Evolutionary conservation across 2,888 invertebrate species (phyloP).

Genomic region (Hypselothyrea guttata): DNA sequence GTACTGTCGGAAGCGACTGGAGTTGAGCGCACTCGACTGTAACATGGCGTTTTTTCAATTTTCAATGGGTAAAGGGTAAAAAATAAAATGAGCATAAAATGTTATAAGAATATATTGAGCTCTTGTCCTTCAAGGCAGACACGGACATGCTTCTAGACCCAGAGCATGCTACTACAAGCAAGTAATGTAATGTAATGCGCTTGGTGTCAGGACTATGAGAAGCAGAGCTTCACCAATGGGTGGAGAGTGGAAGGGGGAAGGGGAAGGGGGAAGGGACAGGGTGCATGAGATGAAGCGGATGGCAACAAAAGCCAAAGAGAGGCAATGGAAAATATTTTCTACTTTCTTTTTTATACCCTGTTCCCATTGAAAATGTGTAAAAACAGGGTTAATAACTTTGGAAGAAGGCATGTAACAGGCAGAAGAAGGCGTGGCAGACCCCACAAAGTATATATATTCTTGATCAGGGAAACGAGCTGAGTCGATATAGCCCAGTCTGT

Average conservation of each 20-base stretch:
- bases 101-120: constrained; percentile 31
- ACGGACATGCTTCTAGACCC: constrained; percentile 38
- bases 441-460: too few relatives aligned
- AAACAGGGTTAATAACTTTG: too few relatives aligned
- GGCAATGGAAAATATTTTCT: constrained; percentile 2
- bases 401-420: too few relatives aligned
- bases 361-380: too few relatives aligned
- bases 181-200: constrained; percentile 72
- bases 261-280: not conserved
- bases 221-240: constrained; percentile 34
- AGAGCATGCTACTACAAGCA: constrained; percentile 32
- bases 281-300: constrained; percentile 6
- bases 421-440: too few relatives aligned
- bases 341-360: too few relatives aligned
- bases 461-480: too few relatives aligned
- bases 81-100: constrained; percentile 22
- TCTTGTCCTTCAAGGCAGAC: constrained; percentile 26
- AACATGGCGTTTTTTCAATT: not conserved
- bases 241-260: not conserved
- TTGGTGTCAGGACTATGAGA: constrained; percentile 61
- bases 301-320: constrained; percentile 63
- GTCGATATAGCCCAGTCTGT: too few relatives aligned
- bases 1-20: too few relatives aligned
- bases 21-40: too few relatives aligned
- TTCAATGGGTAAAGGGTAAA: not conserved